Conservation (phyloP, 2,797 vertebrate genomes). For the Pristis pectinata region DNA sequence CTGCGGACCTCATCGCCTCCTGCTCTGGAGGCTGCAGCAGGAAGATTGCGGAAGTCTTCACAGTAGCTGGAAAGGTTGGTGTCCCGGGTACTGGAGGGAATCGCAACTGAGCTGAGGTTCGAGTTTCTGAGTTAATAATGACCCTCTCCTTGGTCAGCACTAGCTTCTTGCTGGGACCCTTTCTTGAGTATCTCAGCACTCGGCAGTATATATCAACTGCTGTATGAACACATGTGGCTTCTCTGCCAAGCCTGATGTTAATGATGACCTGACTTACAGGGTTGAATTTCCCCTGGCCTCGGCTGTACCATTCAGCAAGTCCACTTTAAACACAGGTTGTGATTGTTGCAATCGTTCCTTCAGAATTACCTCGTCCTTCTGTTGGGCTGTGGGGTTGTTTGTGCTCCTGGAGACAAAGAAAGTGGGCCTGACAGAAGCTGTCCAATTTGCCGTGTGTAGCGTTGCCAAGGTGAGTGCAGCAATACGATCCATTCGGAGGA, state of each 20-base stretch:
- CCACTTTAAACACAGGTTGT: not conserved
- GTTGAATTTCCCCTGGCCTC: not conserved
- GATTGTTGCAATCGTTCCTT: not conserved
- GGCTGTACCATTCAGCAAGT: not conserved
- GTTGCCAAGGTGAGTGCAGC: not conserved
- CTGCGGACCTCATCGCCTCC: slow-evolving; percentile 96
- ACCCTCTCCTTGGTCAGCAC: not conserved
- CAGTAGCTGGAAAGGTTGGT: slow-evolving; percentile 71
- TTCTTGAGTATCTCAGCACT: not conserved
- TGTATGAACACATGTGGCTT: too few species aligned
- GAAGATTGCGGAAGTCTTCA: slow-evolving; percentile 86
- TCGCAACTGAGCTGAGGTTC: slow-evolving; percentile 20
- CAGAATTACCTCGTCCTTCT: not conserved
- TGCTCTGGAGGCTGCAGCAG: slow-evolving; percentile 94
- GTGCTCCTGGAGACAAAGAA: not conserved
- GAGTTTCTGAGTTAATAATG: not conserved
- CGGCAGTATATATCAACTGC: not conserved
- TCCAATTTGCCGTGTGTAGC: not conserved
- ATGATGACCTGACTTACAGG: not conserved
- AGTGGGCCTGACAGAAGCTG: not conserved
- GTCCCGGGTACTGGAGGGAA: not conserved
- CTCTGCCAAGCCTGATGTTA: too few species aligned
- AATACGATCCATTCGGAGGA: not conserved
- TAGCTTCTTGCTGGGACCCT: not conserved
- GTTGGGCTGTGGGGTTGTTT: not conserved